Evolutionary conservation across 2,797 vertebrate species (phyloP).

Genomic region (Amphiprion clarkii): DNA sequence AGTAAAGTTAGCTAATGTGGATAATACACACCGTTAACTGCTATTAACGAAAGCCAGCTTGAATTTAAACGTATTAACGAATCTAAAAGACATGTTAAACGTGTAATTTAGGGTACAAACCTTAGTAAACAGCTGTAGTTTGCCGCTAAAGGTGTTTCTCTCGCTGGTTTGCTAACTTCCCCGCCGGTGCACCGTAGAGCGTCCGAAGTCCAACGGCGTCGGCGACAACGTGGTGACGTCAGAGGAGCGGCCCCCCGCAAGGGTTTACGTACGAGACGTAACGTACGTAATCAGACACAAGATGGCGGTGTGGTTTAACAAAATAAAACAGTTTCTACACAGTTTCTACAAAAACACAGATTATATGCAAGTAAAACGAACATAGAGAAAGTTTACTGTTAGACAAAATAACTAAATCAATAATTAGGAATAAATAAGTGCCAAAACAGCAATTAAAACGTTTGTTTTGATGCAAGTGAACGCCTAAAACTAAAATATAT

Average conservation of each 20-base stretch:
- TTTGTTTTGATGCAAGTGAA: no score
- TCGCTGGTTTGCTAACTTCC: conserved; percentile 13
- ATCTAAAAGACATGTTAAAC: neutral
- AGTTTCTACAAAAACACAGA: no score
- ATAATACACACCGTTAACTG: neutral
- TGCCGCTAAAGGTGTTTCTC: rapidly evolving
- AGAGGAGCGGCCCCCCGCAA: rapidly evolving
- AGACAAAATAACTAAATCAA: no score
- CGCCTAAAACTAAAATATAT: no score
- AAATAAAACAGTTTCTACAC: no score
- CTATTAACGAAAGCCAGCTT: neutral
- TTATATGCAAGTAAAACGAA: neutral
- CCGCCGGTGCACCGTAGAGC: neutral
- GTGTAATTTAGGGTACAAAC: neutral
- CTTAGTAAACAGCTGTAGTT: neutral
- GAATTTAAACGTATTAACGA: neutral
- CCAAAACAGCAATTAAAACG: no score
- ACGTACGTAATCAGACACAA: neutral
- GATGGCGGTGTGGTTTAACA: conserved; percentile 14
- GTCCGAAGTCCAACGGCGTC: conserved; percentile 29
- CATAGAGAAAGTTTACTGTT: neutral
- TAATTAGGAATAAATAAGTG: no score
- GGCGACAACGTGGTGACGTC: conserved; percentile 42
- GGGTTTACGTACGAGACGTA: neutral
- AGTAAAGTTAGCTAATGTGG: conserved; percentile 3